Conservation (phyloP, 2,797 vertebrate species). For the Capromys pilorides region DNA sequence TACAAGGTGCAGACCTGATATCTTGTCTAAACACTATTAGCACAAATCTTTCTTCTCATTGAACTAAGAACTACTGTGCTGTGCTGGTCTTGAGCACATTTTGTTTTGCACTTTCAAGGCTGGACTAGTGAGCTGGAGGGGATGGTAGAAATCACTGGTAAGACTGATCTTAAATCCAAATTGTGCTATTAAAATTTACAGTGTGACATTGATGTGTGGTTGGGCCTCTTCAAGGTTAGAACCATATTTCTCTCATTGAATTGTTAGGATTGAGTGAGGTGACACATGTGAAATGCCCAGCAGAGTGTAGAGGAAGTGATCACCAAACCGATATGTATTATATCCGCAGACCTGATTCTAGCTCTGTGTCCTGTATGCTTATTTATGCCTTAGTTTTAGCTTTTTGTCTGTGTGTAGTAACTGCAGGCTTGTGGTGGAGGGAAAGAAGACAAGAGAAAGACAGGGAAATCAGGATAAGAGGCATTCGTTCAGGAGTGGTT, state of each 20-base stretch:
- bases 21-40: too few species aligned
- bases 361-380: background rate
- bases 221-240: background rate
- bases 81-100: background rate
- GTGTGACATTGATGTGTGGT: background rate
- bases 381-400: background rate
- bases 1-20: too few species aligned
- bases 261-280: background rate
- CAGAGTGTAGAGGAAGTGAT: background rate
- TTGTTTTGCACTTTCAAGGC: background rate
- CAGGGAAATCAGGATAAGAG: background rate
- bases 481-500: background rate
- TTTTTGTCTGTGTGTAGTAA: background rate
- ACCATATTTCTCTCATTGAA: background rate
- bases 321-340: background rate
- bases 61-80: background rate
- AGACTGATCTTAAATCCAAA: background rate
- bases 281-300: background rate
- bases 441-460: background rate
- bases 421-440: background rate
- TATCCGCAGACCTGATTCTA: background rate
- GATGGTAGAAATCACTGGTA: background rate
- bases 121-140: background rate
- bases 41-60: too few species aligned
- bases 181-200: background rate